Conservation (phyloP, 2,888 invertebrate species). For the Leptopilina syphax region DNA sequence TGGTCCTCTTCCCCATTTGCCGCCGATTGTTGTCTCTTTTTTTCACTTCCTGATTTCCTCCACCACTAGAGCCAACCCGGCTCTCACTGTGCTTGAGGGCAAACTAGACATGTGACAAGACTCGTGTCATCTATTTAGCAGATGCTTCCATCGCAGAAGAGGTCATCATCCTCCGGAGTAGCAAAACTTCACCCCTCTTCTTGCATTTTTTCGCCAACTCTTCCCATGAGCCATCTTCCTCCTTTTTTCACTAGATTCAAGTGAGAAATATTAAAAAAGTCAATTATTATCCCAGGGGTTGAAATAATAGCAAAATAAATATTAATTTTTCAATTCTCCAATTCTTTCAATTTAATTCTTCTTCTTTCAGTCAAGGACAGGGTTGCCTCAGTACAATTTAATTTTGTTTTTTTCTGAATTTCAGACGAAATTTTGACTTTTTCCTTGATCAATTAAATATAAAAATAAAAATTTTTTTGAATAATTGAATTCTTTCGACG, state of each 20-base stretch:
- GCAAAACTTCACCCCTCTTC: slow-evolving; percentile 55
- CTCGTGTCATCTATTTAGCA: slow-evolving; percentile 61
- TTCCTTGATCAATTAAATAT: too few relatives aligned
- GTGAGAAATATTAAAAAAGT: too few relatives aligned
- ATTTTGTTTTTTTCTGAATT: too few relatives aligned
- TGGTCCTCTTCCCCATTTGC: slow-evolving; percentile 10
- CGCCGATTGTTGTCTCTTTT: background rate
- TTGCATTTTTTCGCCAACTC: slow-evolving; percentile 46
- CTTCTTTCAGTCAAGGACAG: too few relatives aligned
- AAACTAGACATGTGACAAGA: slow-evolving; percentile 59
- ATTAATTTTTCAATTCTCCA: too few relatives aligned
- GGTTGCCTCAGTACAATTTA: too few relatives aligned
- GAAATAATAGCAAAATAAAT: too few relatives aligned
- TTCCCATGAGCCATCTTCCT: background rate
- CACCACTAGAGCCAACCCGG: slow-evolving; percentile 53
- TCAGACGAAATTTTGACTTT: too few relatives aligned
- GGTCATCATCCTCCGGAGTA: slow-evolving; percentile 59
- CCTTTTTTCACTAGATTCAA: background rate
- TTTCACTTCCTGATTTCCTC: slow-evolving; percentile 17
- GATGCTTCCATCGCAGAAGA: slow-evolving; percentile 57
- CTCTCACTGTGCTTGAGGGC: slow-evolving; percentile 65
- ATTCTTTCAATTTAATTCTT: too few relatives aligned
- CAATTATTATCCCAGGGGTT: too few relatives aligned
- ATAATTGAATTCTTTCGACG: too few relatives aligned
- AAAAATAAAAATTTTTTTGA: too few relatives aligned